phyloP scores from a whole-genome alignment of 35 echinoderm and acorn worm species.

The Heliocidaris tuberculata region DNA sequence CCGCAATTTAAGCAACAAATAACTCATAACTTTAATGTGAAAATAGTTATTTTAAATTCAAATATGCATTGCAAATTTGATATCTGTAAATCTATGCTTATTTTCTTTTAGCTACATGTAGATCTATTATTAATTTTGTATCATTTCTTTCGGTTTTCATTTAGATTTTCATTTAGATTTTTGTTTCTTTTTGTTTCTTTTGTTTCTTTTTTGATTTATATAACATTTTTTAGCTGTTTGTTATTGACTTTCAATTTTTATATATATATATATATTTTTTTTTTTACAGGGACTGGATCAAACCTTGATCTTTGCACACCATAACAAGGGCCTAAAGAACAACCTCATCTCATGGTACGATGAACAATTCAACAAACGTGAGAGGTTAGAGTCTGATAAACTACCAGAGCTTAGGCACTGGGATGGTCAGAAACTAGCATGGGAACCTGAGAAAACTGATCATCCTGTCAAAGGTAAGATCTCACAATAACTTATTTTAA shows the following conservation, averaged over 20 bases:
- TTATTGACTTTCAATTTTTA: neutral
- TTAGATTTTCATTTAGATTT: too few relatives aligned
- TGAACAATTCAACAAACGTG: conserved; percentile 90
- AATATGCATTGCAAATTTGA: too few relatives aligned
- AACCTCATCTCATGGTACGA: conserved; percentile 98
- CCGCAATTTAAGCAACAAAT: too few relatives aligned
- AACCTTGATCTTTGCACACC: conserved; percentile 81
- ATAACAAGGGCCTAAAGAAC: conserved; percentile 78
- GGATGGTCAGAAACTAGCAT: conserved; percentile 87
- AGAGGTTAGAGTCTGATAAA: conserved; percentile 51
- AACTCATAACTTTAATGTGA: too few relatives aligned
- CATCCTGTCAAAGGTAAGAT: conserved; percentile 79
- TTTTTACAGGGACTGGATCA: conserved; percentile 76
- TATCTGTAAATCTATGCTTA: neutral
- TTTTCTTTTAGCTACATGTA: too few relatives aligned
- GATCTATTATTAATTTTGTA: too few relatives aligned
- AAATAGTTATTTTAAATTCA: too few relatives aligned
- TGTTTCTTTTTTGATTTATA: neutral
- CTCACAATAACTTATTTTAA: neutral
- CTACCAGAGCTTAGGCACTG: conserved; percentile 82
- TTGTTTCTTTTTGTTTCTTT: too few relatives aligned
- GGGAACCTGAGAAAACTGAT: conserved; percentile 94
- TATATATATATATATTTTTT: neutral
- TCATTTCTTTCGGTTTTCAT: too few relatives aligned
- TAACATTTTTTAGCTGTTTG: neutral